Percentiles rank a stretch among this genome's conserved stretches.
Conservation (phyloP, 2,888 invertebrate species). For the Limenitis camilla region DNA sequence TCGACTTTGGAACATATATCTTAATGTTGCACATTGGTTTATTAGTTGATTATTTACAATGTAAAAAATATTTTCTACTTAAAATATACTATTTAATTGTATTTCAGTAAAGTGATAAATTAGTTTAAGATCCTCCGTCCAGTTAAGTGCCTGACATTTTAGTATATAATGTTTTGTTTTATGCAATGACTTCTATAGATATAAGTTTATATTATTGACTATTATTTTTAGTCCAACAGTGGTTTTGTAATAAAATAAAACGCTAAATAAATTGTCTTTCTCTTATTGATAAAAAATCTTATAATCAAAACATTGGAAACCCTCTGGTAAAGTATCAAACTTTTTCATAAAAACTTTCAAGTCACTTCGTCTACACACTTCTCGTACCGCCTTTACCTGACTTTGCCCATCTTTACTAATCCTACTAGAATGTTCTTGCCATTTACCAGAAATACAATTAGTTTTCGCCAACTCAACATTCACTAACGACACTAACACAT, state of each 20-base stretch:
- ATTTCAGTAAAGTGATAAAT: background rate
- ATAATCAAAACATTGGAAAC: constrained; percentile 52
- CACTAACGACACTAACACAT: constrained; percentile 42
- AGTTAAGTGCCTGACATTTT: constrained; percentile 13
- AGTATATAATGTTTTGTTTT: background rate
- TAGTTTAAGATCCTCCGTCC: constrained; percentile 10
- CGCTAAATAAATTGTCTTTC: background rate
- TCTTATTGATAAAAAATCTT: constrained; percentile 30
- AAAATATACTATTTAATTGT: no score
- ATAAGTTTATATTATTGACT: background rate
- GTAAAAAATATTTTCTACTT: no score
- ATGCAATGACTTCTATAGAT: background rate
- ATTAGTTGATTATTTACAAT: no score
- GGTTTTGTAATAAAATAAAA: constrained; percentile 10
- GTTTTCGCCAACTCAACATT: constrained; percentile 51
- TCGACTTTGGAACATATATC: no score
- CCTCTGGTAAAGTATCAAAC: constrained; percentile 45
- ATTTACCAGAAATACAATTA: constrained; percentile 63
- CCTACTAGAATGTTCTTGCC: constrained; percentile 52
- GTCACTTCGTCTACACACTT: constrained; percentile 51
- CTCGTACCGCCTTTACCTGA: constrained; percentile 37
- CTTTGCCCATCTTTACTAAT: constrained; percentile 45
- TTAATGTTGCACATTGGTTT: no score
- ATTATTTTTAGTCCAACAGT: background rate
- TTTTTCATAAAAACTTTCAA: constrained; percentile 45